Evolutionary conservation across 1,140 invertebrate species (phyloP).

Genomic region (Nasonia vitripennis): DNA sequence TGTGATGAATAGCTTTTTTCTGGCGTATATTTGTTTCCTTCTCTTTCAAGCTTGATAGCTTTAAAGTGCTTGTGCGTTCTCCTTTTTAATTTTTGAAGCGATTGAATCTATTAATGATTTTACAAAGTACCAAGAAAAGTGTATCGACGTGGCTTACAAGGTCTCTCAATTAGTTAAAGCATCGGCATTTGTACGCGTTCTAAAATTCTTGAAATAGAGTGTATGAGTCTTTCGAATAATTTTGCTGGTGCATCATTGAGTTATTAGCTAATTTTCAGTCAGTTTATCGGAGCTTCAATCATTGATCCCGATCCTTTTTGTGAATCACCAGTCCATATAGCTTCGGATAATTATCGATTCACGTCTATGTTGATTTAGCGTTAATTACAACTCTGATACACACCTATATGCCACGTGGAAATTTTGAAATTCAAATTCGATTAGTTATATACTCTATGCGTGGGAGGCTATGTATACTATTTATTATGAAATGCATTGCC

Average conservation of each 20-base stretch:
- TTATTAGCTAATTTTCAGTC: slow-evolving; percentile 31
- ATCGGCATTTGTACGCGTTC: not conserved
- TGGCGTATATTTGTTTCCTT: not conserved
- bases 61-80: too few species aligned
- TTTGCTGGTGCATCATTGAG: not conserved
- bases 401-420: not conserved
- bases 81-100: too few species aligned
- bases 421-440: not conserved
- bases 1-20: not conserved
- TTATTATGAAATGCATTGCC: too few species aligned
- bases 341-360: too few species aligned
- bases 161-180: slow-evolving; percentile 19
- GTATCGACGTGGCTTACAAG: not conserved
- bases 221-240: not conserved
- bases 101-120: too few species aligned
- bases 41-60: not conserved
- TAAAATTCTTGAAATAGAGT: slow-evolving; percentile 22
- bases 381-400: too few species aligned
- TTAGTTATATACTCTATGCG: too few species aligned
- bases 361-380: too few species aligned
- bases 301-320: not conserved
- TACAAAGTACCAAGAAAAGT: not conserved
- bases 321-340: too few species aligned
- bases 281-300: not conserved
- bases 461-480: too few species aligned